Evolutionary conservation across 2,888 invertebrate species (phyloP).

Genomic region (Dioctria rufipes): DNA sequence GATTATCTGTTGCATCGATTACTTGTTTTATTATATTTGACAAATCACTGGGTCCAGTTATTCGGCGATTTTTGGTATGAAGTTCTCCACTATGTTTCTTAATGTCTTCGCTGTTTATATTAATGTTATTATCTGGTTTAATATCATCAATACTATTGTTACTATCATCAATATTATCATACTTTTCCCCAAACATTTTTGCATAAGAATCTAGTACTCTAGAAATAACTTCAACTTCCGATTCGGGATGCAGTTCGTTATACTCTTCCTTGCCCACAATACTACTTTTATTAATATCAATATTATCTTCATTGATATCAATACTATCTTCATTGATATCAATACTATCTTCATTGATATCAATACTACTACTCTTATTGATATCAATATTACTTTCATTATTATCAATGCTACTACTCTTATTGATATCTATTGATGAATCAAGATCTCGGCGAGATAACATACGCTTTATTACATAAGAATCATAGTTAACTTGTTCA

Average conservation of each 20-base stretch:
- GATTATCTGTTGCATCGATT: conserved; percentile 1
- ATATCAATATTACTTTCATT: neutral
- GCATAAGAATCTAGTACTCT: too few relatives aligned
- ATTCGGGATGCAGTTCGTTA: too few relatives aligned
- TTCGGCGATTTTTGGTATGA: conserved; percentile 24
- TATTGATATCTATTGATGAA: neutral
- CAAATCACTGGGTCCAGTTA: conserved; percentile 21
- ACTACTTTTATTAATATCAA: too few relatives aligned
- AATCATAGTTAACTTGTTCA: conserved; percentile 53
- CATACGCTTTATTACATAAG: conserved; percentile 20
- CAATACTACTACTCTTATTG: neutral
- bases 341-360: neutral
- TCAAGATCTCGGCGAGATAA: neutral
- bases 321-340: neutral
- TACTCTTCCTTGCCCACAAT: too few relatives aligned
- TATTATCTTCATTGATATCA: neutral
- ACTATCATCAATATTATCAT: neutral
- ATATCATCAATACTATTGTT: neutral
- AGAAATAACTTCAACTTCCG: too few relatives aligned
- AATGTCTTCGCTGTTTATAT: neutral
- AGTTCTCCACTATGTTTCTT: neutral
- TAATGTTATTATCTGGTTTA: neutral
- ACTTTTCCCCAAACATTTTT: neutral
- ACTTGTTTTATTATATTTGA: conserved; percentile 3
- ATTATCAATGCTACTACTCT: neutral